These are phyloP conservation scores for Podotricha telesiphe DNA, from an alignment of 2,888 invertebrate species.

Conservation along the genomic window DNA sequence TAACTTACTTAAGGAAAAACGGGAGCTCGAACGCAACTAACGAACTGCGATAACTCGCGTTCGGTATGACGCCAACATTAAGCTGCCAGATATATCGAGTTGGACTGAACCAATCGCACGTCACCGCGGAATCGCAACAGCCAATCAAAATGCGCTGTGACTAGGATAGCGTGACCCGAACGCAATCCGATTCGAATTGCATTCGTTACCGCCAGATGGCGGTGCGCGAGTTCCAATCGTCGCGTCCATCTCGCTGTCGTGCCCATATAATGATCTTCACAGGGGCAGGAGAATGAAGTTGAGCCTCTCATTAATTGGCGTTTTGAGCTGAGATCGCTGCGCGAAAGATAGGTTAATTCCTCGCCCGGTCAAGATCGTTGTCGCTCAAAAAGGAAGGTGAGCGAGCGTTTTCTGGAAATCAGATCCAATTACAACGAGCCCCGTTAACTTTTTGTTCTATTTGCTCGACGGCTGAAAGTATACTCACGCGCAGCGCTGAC, in stretches of 20 bases:
- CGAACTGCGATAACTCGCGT: conserved; percentile 73
- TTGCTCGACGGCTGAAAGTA: conserved; percentile 65
- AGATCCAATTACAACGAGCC: conserved; percentile 82
- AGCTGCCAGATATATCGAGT: conserved; percentile 69
- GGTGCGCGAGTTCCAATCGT: conserved; percentile 78
- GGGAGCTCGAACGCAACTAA: conserved; percentile 76
- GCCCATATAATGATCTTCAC: conserved; percentile 84
- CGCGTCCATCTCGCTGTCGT: conserved; percentile 83
- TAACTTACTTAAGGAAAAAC: conserved; percentile 81
- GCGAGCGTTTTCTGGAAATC: conserved; percentile 83
- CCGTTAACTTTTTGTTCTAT: conserved; percentile 82
- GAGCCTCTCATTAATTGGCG: conserved; percentile 84
- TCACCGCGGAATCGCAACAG: conserved; percentile 72
- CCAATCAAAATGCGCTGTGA: conserved; percentile 73
- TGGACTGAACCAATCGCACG: conserved; percentile 75
- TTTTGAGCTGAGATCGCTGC: conserved; percentile 83
- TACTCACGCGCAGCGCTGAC: conserved; percentile 72
- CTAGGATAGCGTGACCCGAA: conserved; percentile 83
- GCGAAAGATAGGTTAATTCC: conserved; percentile 84
- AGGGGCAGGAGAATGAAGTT: conserved; percentile 83
- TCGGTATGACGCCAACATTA: conserved; percentile 76
- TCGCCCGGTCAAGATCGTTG: conserved; percentile 80
- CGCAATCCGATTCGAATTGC: conserved; percentile 78
- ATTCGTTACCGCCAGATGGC: conserved; percentile 83
- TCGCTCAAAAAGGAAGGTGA: conserved; percentile 82